Base-by-base conservation (phyloP, 2,888 invertebrate species). In the Plagodis pulveraria region DNA sequence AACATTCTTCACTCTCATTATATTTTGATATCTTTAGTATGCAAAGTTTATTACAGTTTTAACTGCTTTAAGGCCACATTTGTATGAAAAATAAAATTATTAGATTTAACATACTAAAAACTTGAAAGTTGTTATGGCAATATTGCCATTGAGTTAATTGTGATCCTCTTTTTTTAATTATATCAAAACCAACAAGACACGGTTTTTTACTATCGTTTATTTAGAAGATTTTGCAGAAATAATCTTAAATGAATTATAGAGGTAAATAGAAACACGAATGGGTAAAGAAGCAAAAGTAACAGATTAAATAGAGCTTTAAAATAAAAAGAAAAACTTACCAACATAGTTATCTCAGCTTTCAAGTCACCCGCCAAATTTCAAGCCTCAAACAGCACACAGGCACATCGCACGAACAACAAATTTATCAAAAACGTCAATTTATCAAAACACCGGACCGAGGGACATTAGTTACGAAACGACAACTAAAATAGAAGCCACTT, bases 401-500 rank as follows among this genome's bases (percentile, higher is more conserved):
- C 66, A 64, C 71, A 63, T 56, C 48, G 49, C 54, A 64, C 55
- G 32, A 5, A 47, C 58, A 50, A 46, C 38, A 47, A 34, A 59
- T 55, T 55, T 47, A 51, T 59, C 55, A 48, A 36, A 62, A 75
- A 69, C 56, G 60, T 59, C 76, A 66, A 80, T 80, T 77, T 76
- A 78, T 81, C 81, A 78, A 69, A 64, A 75, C 67, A 70, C 69
- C 71, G 67, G 65, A 61, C 62, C 61, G 65, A 66, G 74, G 67
- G 78, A 82, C 76, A 79, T 78, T 75, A 68, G 71, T 77, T 73
- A 72, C 78, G 69, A 75, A 72, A 77, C 72, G 74, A 74, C 74
- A 76, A 72, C 74, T 71, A 73, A 78, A 80, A 78, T 78, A 78
- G 76, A 72, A 73, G 67, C 71, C 75, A 76, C 76, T 81, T 75